phyloP scores from a whole-genome alignment of 2,888 invertebrate species.

The Drosophila ochracea region DNA sequence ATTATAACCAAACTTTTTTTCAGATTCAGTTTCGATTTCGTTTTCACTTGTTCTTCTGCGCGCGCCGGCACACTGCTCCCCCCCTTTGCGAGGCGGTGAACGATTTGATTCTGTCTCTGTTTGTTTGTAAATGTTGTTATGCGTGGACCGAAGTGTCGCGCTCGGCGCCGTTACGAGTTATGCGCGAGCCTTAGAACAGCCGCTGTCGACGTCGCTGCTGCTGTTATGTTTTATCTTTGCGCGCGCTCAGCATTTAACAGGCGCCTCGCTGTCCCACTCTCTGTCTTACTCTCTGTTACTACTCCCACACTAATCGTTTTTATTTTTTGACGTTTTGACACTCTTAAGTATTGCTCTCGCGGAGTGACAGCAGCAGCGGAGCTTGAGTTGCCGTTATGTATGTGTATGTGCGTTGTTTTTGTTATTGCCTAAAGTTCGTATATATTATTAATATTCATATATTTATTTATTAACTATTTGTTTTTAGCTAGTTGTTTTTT shows the following conservation, averaged over 20 bases:
- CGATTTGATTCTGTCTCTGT: slow-evolving; percentile 28
- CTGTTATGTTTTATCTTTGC: slow-evolving; percentile 55
- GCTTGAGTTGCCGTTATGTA: slow-evolving; percentile 42
- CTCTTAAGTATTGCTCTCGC: slow-evolving; percentile 40
- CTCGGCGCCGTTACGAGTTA: slow-evolving; percentile 54
- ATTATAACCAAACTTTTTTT: slow-evolving; percentile 25
- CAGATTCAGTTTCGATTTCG: slow-evolving; percentile 35
- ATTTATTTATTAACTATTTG: slow-evolving; percentile 40
- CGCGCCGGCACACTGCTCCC: slow-evolving; percentile 24
- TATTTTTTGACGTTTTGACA: neutral
- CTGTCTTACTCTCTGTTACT: slow-evolving; percentile 1
- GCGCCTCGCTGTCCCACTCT: slow-evolving; percentile 1
- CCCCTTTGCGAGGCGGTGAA: slow-evolving; percentile 21
- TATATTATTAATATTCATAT: slow-evolving; percentile 37
- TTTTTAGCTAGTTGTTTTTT: slow-evolving; percentile 9
- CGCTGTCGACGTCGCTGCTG: slow-evolving; percentile 39
- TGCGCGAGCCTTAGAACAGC: slow-evolving; percentile 55
- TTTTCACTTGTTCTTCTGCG: slow-evolving; percentile 37
- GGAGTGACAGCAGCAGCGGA: slow-evolving; percentile 3
- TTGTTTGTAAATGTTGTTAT: slow-evolving; percentile 25
- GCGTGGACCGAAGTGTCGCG: slow-evolving; percentile 60
- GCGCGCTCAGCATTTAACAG: slow-evolving; percentile 48
- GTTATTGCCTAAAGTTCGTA: slow-evolving; percentile 42
- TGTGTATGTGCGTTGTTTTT: slow-evolving; percentile 37
- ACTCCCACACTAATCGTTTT: slow-evolving; percentile 27